Evolutionary conservation across 2,797 vertebrate species (phyloP).

Genomic region (Alcedo atthis): DNA sequence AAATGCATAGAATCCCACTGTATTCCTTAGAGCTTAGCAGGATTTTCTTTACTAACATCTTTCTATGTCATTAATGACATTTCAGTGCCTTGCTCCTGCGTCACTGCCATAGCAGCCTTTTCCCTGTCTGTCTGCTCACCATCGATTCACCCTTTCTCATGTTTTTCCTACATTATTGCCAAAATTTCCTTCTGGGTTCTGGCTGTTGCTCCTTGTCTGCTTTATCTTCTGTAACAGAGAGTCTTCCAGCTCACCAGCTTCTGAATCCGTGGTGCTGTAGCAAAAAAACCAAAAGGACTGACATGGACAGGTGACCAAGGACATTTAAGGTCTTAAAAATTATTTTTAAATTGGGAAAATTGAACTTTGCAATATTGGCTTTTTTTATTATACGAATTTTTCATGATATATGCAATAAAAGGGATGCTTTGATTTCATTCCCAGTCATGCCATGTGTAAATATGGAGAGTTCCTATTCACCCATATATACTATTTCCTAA

Average conservation of each 20-base stretch:
- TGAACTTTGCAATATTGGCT: neutral
- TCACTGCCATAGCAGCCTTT: neutral
- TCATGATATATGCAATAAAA: neutral
- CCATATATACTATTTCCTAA: neutral
- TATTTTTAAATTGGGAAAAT: neutral
- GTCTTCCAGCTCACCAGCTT: neutral
- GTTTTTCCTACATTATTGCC: neutral
- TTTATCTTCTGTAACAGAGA: neutral
- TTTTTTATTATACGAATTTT: neutral
- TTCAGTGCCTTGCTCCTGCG: fast-evolving
- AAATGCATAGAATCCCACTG: neutral
- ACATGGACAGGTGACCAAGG: neutral
- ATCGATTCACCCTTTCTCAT: neutral
- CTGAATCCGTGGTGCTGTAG: fast-evolving
- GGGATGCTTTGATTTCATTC: neutral
- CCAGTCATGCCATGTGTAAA: neutral
- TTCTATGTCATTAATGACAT: neutral
- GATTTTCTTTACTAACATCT: neutral
- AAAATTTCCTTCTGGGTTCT: neutral
- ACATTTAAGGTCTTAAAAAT: neutral
- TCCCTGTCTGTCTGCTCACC: neutral
- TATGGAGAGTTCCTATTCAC: neutral
- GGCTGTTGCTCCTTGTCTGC: neutral
- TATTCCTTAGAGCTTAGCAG: fast-evolving
- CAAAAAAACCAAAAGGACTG: neutral